phyloP scores from a whole-genome alignment of 2,113 vertebrate genomes.

The Amblyopsis rosae region DNA sequence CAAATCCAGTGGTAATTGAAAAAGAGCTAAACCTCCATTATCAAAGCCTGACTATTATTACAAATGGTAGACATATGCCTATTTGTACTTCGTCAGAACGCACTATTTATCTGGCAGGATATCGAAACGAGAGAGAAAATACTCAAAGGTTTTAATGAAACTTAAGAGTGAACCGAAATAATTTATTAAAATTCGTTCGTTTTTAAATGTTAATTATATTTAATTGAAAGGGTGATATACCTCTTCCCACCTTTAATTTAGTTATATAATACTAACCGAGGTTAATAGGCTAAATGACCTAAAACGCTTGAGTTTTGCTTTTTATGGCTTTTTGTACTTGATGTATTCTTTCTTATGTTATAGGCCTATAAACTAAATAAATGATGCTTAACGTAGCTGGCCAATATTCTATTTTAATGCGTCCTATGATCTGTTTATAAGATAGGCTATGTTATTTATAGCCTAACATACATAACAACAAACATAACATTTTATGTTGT shows the following conservation, averaged over 20 bases:
- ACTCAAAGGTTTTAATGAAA: too few relatives aligned
- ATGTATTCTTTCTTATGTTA: not conserved
- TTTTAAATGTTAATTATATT: too few relatives aligned
- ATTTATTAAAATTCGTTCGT: too few relatives aligned
- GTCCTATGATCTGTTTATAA: not conserved
- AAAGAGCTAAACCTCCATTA: not conserved
- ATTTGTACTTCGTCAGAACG: too few relatives aligned
- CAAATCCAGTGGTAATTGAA: not conserved
- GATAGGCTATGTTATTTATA: too few relatives aligned
- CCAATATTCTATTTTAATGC: not conserved
- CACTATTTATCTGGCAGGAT: too few relatives aligned
- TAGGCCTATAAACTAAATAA: not conserved
- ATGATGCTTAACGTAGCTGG: not conserved
- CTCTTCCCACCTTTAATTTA: not conserved
- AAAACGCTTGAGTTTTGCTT: not conserved
- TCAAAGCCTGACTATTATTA: not conserved
- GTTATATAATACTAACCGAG: not conserved
- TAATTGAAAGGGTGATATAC: too few relatives aligned
- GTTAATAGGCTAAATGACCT: not conserved
- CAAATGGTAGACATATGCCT: too few relatives aligned
- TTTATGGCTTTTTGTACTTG: not conserved
- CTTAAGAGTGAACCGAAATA: too few relatives aligned
- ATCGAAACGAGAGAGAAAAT: too few relatives aligned
- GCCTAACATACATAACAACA: too few relatives aligned
- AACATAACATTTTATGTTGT: too few relatives aligned